Conservation (phyloP, 2,888 invertebrate species). For the Malachius bipustulatus region DNA sequence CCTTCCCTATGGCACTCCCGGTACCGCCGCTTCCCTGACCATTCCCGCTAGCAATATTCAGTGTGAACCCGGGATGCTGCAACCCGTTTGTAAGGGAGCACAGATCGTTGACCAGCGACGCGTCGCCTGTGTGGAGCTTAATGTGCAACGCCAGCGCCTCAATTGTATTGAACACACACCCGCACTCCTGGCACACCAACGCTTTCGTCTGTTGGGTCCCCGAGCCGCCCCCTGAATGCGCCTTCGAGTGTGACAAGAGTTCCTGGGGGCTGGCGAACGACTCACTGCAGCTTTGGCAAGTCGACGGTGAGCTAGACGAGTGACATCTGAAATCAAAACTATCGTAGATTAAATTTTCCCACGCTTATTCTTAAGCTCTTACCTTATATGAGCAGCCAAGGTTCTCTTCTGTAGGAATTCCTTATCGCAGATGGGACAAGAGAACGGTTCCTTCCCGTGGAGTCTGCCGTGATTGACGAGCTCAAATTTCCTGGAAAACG, state of each 20-base stretch:
- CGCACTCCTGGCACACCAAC: constrained; percentile 42
- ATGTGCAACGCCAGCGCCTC: constrained; percentile 70
- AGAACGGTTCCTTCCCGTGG: constrained; percentile 69
- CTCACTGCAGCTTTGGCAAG: constrained; percentile 65
- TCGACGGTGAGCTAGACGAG: constrained; percentile 61
- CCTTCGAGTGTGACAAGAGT: constrained; percentile 48
- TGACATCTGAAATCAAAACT: constrained; percentile 43
- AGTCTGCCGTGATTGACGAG: constrained; percentile 72
- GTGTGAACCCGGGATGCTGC: constrained; percentile 36
- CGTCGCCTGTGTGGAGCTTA: constrained; percentile 68
- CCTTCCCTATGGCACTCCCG: constrained; percentile 35
- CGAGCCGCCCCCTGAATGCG: constrained; percentile 27
- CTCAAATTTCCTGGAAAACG: constrained; percentile 76
- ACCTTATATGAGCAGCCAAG: constrained; percentile 70
- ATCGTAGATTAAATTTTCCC: constrained; percentile 6
- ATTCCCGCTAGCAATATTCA: constrained; percentile 5
- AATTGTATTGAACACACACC: constrained; percentile 52
- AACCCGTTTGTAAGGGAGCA: constrained; percentile 69
- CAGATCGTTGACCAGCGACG: constrained; percentile 67
- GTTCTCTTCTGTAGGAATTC: constrained; percentile 78
- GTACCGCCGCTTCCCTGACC: constrained; percentile 13
- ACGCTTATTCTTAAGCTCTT: too few species aligned
- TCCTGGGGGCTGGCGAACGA: constrained; percentile 62
- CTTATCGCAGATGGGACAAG: constrained; percentile 72
- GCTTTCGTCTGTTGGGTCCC: constrained; percentile 24